phyloP scores from a whole-genome alignment of 2,113 vertebrate species.

The Rhadina sibilatrix region DNA sequence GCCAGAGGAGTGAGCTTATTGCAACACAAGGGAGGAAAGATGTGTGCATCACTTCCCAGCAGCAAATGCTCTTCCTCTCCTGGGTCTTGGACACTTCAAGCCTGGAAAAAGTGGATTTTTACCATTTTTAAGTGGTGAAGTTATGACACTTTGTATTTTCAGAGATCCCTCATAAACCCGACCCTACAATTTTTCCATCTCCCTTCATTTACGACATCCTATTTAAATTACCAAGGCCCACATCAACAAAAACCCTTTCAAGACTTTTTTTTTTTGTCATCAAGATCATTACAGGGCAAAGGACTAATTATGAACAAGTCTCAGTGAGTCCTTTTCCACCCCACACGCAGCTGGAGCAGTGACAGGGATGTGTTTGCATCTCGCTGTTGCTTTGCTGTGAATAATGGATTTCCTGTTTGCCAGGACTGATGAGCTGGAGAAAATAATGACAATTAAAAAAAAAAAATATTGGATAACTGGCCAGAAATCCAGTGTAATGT shows the following conservation, averaged over 20 bases:
- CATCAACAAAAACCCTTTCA: not conserved
- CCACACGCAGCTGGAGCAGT: accelerated
- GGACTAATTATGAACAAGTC: not conserved
- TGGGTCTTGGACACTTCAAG: not conserved
- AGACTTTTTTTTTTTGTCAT: not conserved
- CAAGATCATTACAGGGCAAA: not conserved
- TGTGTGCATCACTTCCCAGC: not conserved
- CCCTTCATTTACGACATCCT: not conserved
- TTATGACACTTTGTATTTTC: not conserved
- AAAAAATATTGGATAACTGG: not conserved
- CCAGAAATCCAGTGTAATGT: not conserved
- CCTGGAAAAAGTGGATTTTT: not conserved
- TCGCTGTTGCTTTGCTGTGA: not conserved
- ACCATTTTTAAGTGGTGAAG: not conserved
- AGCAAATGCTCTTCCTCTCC: not conserved
- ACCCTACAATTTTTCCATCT: not conserved
- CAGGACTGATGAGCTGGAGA: not conserved
- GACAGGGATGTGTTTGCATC: not conserved
- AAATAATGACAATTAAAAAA: not conserved
- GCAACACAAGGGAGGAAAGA: not conserved
- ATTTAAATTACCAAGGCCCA: not conserved
- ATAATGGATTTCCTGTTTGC: conserved; percentile 8
- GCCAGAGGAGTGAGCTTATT: not conserved
- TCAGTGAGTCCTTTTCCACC: not conserved
- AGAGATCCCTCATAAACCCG: not conserved